Evolutionary conservation across 2,797 vertebrate genomes (phyloP).

Genomic region (Harpagifer antarcticus): DNA sequence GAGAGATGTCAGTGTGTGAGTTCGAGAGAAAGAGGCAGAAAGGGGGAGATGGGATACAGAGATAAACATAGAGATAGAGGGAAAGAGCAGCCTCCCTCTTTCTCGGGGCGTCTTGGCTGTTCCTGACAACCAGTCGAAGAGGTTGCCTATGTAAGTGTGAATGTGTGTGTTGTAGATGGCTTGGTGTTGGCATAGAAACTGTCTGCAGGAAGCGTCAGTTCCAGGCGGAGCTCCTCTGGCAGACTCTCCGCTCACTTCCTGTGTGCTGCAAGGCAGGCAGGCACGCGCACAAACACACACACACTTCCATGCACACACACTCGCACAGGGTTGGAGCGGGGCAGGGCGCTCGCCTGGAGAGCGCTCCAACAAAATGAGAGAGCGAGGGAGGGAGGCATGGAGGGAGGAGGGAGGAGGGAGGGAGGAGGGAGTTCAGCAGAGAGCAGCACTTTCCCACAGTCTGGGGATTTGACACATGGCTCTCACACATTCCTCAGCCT

Average conservation of each 20-base stretch:
- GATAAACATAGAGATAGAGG: constrained; percentile 66
- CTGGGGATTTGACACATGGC: constrained; percentile 98
- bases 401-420: constrained; percentile 64
- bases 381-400: constrained; percentile 70
- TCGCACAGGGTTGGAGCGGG: constrained; percentile 75
- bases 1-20: constrained; percentile 64
- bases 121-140: constrained; percentile 61
- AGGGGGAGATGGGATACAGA: constrained; percentile 62
- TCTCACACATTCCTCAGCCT: constrained; percentile 97
- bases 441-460: constrained; percentile 99
- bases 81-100: constrained; percentile 64
- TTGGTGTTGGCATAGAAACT: constrained; percentile 84
- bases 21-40: constrained; percentile 58
- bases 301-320: constrained; percentile 54
- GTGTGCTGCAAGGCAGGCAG: constrained; percentile 78
- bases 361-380: constrained; percentile 77
- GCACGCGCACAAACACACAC: constrained; percentile 43
- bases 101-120: constrained; percentile 57
- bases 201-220: constrained; percentile 86
- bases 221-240: constrained; percentile 86
- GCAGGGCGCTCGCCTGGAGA: constrained; percentile 92
- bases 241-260: constrained; percentile 88
- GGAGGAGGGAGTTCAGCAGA: constrained; percentile 87
- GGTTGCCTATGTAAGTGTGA: constrained; percentile 34
- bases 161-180: constrained; percentile 52